A percentile compares a stretch with the other conserved stretches of the same genome.
These are phyloP conservation scores for Montipora cactus DNA, from an alignment of 64 coral and sea anemone species.

Conservation along the genomic window DNA sequence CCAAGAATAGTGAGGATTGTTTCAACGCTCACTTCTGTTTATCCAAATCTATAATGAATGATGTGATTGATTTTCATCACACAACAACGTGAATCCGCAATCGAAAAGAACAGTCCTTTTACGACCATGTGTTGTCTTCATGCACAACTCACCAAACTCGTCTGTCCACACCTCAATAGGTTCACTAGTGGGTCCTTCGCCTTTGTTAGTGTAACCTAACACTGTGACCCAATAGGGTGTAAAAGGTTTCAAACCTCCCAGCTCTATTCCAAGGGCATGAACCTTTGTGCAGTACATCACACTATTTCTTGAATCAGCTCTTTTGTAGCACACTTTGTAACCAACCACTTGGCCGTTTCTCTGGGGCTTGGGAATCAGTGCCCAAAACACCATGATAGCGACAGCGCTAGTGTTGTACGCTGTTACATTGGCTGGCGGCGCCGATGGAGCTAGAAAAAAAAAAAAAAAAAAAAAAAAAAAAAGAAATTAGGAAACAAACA, in stretches of 20 bases:
- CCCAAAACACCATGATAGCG: too few species aligned
- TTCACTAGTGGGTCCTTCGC: constrained; percentile 57
- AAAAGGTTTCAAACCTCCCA: constrained; percentile 53
- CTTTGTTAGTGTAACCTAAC: constrained; percentile 60
- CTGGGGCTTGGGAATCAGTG: constrained; percentile 36
- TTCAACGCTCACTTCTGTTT: too few species aligned
- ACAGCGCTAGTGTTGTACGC: too few species aligned
- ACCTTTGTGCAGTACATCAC: constrained; percentile 46
- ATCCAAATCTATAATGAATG: too few species aligned
- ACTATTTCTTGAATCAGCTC: background rate
- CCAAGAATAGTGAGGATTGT: too few species aligned
- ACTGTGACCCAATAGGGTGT: constrained; percentile 66
- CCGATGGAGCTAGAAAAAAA: too few species aligned
- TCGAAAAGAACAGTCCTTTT: background rate
- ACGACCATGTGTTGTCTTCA: background rate
- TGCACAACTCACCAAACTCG: constrained; percentile 57
- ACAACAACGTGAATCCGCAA: too few species aligned
- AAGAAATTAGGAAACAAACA: background rate
- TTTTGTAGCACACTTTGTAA: constrained; percentile 70
- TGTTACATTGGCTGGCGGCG: too few species aligned
- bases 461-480: background rate
- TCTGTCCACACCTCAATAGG: constrained; percentile 71
- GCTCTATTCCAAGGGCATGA: constrained; percentile 33
- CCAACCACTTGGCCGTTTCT: constrained; percentile 62
- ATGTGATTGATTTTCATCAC: too few species aligned